These are phyloP conservation scores for Sanderia malayensis DNA, from an alignment of 30 jellyfish, hydroid and myxozoan species.

Conservation along the genomic window DNA sequence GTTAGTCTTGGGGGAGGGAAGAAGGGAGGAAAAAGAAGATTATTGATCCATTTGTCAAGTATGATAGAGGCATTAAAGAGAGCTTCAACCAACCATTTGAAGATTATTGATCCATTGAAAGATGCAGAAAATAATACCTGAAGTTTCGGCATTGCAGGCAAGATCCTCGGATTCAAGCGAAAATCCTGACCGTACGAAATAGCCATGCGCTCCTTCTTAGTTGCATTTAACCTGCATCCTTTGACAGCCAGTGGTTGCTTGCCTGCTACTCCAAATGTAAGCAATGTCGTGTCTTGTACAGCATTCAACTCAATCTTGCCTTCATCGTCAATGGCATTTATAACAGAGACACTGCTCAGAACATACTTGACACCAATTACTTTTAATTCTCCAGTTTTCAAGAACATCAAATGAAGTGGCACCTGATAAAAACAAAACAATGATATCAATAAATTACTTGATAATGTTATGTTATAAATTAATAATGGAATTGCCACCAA, in stretches of 20 bases:
- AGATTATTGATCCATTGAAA: no score
- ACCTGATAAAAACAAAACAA: constrained; percentile 43
- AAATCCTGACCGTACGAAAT: constrained; percentile 59
- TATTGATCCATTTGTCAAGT: no score
- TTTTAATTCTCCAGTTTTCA: constrained; percentile 52
- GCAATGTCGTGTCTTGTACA: constrained; percentile 52
- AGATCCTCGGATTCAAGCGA: constrained; percentile 58
- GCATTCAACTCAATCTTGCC: constrained; percentile 64
- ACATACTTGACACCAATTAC: constrained; percentile 68
- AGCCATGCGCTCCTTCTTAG: constrained; percentile 63
- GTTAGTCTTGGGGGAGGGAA: no score
- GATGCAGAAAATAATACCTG: constrained; percentile 32
- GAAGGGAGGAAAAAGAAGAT: no score
- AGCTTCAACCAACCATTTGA: no score
- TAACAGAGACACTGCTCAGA: constrained; percentile 74
- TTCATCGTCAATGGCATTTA: constrained; percentile 71
- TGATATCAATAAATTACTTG: no score
- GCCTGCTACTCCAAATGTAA: constrained; percentile 71
- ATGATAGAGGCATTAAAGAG: no score
- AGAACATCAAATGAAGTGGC: constrained; percentile 39
- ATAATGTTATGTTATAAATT: no score
- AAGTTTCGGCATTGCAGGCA: constrained; percentile 79
- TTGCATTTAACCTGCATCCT: constrained; percentile 78
- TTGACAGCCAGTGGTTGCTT: constrained; percentile 54
- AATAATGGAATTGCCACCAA: no score